phyloP scores from a whole-genome alignment of 2,888 invertebrate species.

The Drosophila paracracens region DNA sequence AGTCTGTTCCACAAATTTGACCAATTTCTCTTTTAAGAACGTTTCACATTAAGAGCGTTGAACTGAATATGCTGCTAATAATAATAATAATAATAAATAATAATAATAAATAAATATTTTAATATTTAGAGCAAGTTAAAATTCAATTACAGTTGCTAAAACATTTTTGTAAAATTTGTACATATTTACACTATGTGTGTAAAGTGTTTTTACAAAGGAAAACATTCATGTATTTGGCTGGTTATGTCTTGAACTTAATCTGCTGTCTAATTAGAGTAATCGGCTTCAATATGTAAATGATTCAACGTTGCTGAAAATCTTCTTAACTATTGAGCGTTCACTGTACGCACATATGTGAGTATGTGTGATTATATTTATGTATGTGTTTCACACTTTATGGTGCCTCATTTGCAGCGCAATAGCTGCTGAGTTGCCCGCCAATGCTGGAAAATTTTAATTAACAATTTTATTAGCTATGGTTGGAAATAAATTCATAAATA shows the following conservation, averaged over 20 bases:
- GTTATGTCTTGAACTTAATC: too few relatives aligned
- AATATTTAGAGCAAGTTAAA: background rate
- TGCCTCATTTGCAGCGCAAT: slow-evolving; percentile 51
- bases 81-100: too few relatives aligned
- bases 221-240: too few relatives aligned
- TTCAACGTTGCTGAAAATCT: background rate
- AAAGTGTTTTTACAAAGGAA: too few relatives aligned
- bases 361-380: background rate
- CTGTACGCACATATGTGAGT: background rate
- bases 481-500: slow-evolving; percentile 72
- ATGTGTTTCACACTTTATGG: slow-evolving; percentile 42
- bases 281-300: too few relatives aligned
- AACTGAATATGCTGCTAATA: background rate
- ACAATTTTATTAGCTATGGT: slow-evolving; percentile 78
- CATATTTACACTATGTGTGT: too few relatives aligned
- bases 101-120: background rate
- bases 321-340: background rate
- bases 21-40: background rate
- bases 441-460: slow-evolving; percentile 78
- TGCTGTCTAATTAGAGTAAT: too few relatives aligned
- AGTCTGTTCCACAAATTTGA: background rate
- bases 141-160: background rate
- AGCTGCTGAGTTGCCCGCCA: slow-evolving; percentile 53
- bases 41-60: background rate
- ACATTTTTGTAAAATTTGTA: background rate